Evolutionary conservation across 2,113 vertebrate species (phyloP).

Genomic region (Fulmarus glacialis): DNA sequence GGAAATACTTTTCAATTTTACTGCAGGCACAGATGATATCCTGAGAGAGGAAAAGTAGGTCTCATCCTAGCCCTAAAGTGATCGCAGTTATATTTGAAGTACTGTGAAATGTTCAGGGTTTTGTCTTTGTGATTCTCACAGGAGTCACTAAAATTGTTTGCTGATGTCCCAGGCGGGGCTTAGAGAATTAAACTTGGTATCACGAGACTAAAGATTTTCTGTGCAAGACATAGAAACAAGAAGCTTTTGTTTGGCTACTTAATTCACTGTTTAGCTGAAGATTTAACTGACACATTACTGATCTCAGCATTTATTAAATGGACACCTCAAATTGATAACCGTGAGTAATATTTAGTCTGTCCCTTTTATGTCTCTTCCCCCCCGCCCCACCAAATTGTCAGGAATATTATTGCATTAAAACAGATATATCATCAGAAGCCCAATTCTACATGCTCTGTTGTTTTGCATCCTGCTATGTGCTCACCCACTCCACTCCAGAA

Average conservation of each 20-base stretch:
- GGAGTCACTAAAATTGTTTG: neutral
- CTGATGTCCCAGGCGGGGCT: neutral
- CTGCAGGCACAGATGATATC: neutral
- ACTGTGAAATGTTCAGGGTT: neutral
- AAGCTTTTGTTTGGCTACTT: neutral
- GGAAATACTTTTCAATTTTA: neutral
- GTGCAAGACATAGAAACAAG: neutral
- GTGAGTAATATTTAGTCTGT: neutral
- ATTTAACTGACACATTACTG: neutral
- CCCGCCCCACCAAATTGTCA: accelerated
- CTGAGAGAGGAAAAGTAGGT: neutral
- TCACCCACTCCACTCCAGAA: neutral
- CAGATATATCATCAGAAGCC: neutral
- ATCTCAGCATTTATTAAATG: neutral
- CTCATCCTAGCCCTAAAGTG: neutral
- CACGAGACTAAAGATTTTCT: neutral
- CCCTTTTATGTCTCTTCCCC: neutral
- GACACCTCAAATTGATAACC: neutral
- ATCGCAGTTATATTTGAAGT: neutral
- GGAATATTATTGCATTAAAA: neutral
- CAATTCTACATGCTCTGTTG: accelerated
- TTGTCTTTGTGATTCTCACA: neutral
- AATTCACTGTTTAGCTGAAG: neutral
- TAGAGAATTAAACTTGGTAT: neutral
- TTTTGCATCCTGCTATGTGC: neutral